Evolutionary conservation across 2,797 vertebrate genomes (phyloP).

Genomic region (Pelodytes ibericus): DNA sequence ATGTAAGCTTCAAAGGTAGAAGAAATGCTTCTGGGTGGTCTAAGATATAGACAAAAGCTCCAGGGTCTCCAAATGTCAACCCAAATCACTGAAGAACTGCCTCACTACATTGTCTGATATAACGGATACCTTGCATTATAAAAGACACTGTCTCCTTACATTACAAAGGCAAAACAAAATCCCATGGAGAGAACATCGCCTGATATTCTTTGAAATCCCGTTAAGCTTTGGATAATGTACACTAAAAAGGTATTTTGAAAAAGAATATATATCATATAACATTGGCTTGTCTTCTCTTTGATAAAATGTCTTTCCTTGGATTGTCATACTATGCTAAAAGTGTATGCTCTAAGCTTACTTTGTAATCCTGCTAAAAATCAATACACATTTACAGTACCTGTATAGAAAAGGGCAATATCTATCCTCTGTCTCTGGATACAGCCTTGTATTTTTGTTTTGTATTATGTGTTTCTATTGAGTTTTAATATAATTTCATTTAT

Average conservation of each 20-base stretch:
- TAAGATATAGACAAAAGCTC: background rate
- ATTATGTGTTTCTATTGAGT: too few species aligned
- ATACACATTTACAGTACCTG: conserved; percentile 2
- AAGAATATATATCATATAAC: conserved; percentile 32
- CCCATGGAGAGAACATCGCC: conserved; percentile 17
- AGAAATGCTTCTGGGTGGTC: background rate
- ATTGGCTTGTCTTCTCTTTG: conserved; percentile 16
- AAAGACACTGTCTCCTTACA: background rate
- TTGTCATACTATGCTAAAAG: conserved; percentile 29
- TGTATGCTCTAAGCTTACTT: conserved; percentile 11
- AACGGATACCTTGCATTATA: background rate
- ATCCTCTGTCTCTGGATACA: background rate
- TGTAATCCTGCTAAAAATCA: conserved; percentile 37
- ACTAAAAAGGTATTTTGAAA: conserved; percentile 9
- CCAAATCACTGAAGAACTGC: background rate
- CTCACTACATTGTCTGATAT: background rate
- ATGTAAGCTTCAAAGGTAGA: background rate
- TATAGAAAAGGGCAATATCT: background rate
- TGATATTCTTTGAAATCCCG: conserved; percentile 30
- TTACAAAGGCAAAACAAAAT: conserved; percentile 17
- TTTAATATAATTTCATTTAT: too few species aligned
- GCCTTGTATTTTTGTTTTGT: background rate
- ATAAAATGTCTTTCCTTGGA: conserved; percentile 25
- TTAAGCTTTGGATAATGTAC: conserved; percentile 7
- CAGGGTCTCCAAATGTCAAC: background rate